These are phyloP conservation scores for Zaprionus camerounensis DNA, from an alignment of 1,140 invertebrate genomes.

Conservation along the genomic window DNA sequence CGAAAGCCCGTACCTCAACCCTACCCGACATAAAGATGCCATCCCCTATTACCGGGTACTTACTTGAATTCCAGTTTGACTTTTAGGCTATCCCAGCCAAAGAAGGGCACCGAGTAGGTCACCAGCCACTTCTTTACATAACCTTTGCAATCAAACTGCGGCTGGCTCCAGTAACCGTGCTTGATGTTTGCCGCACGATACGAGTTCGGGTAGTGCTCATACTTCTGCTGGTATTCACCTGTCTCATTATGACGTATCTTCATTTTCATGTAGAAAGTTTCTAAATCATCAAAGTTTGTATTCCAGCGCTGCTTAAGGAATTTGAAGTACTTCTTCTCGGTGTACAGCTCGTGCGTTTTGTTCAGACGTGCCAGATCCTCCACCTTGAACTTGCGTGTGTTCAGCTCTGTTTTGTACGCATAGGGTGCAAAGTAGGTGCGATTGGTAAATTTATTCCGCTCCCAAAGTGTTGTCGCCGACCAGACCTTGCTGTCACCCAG, in stretches of 20 bases:
- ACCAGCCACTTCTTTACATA: conserved; percentile 97
- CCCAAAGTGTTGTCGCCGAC: conserved; percentile 97
- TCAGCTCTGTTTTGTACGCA: conserved; percentile 94
- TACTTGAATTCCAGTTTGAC: conserved; percentile 97
- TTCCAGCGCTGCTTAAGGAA: conserved; percentile 96
- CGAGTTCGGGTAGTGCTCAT: conserved; percentile 95
- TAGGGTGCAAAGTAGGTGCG: conserved; percentile 96
- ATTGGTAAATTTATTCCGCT: conserved; percentile 97
- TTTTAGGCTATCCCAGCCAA: conserved; percentile 97
- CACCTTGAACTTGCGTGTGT: conserved; percentile 93
- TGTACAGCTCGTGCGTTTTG: conserved; percentile 92
- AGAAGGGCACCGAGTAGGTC: conserved; percentile 98
- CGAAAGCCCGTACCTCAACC: conserved; percentile 26
- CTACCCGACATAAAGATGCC: conserved; percentile 29
- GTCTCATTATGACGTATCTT: conserved; percentile 95
- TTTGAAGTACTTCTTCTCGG: conserved; percentile 94
- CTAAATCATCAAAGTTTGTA: conserved; percentile 95
- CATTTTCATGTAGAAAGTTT: conserved; percentile 97
- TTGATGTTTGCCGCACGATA: conserved; percentile 94
- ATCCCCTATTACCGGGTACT: conserved; percentile 84
- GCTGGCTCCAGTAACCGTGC: conserved; percentile 96
- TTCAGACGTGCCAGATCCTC: conserved; percentile 94
- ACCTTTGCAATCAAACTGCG: conserved; percentile 97
- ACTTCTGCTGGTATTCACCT: conserved; percentile 92
- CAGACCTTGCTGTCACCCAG: conserved; percentile 96